Conservation (phyloP, 2,113 vertebrate genomes). For the Quiscalus mexicanus region DNA sequence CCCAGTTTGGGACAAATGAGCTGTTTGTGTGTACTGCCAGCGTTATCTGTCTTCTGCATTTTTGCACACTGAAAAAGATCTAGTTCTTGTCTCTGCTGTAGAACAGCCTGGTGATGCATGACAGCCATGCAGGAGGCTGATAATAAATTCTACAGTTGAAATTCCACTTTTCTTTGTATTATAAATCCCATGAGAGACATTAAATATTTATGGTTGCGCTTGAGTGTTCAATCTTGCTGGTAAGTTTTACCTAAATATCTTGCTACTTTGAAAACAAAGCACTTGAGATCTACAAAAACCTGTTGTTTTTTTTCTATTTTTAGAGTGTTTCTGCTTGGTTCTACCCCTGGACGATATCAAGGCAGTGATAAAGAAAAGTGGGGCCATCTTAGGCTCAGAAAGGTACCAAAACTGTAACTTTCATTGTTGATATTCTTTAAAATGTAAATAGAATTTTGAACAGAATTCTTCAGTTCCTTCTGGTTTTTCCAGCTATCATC, state of each 20-base stretch:
- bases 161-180: background rate
- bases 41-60: accelerated
- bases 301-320: background rate
- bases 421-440: background rate
- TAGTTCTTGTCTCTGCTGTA: background rate
- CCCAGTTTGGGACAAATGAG: accelerated
- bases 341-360: conserved; percentile 90
- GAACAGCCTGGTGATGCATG: background rate
- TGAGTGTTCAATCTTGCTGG: background rate
- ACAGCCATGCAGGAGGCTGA: background rate
- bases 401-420: conserved; percentile 76
- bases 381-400: conserved; percentile 93
- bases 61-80: background rate
- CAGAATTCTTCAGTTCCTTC: background rate
- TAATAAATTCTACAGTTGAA: background rate
- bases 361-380: conserved; percentile 90
- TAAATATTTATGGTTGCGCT: background rate
- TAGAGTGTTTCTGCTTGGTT: conserved; percentile 92
- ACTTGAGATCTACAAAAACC: background rate
- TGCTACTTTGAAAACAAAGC: background rate
- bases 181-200: background rate
- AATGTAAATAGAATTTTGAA: background rate
- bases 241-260: background rate
- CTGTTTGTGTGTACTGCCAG: background rate
- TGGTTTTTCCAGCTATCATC: background rate